These are phyloP conservation scores for Bugulina stolonifera DNA, from an alignment of 2,888 invertebrate species.

Conservation along the genomic window DNA sequence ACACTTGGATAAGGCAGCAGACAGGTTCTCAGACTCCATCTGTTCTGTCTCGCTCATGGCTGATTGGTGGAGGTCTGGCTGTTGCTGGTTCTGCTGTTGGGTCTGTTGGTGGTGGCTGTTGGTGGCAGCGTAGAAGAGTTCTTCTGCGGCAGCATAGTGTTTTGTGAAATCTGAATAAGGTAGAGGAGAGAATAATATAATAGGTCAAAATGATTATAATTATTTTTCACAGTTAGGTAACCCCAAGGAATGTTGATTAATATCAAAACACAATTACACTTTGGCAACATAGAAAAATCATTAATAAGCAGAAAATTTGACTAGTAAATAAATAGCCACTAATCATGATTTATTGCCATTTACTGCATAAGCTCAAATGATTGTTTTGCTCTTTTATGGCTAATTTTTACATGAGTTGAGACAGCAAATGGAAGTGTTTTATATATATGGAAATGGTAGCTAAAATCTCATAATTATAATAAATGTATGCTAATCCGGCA, in stretches of 20 bases:
- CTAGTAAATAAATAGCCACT: not conserved
- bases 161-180: not conserved
- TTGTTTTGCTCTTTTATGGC: not conserved
- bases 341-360: not conserved
- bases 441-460: not conserved
- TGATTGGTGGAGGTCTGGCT: too few relatives aligned
- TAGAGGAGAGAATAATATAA: too few relatives aligned
- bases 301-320: not conserved
- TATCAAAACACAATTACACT: not conserved
- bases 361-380: not conserved
- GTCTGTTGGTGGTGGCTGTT: too few relatives aligned
- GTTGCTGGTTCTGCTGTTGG: too few relatives aligned
- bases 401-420: not conserved
- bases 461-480: not conserved
- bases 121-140: too few relatives aligned
- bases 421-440: not conserved
- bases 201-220: too few relatives aligned
- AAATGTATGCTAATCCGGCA: not conserved
- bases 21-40: slow-evolving; percentile 19
- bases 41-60: slow-evolving; percentile 12
- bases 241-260: not conserved
- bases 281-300: not conserved
- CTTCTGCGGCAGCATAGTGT: not conserved
- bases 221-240: not conserved
- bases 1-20: slow-evolving; percentile 34